Percentiles rank a stretch among this genome's conserved stretches.
Conservation (phyloP, 1,140 invertebrate genomes). For the Bradysia coprophila region DNA sequence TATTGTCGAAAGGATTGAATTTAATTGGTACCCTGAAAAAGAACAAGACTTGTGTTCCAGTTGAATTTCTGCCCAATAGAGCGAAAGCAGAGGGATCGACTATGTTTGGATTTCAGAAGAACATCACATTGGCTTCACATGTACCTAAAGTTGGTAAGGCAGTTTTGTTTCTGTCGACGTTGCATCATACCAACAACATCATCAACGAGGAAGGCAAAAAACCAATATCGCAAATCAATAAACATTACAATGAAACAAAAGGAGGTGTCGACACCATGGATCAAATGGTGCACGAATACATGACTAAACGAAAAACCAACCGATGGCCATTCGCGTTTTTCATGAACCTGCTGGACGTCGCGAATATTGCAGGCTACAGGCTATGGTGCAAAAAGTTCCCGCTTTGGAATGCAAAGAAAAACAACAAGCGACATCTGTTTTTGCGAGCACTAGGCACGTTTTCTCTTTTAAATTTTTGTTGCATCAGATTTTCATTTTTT, state of each 20-base stretch:
- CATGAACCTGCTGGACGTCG: constrained; percentile 14
- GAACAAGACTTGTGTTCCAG: constrained; percentile 10
- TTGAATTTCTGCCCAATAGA: neutral
- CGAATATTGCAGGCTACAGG: neutral
- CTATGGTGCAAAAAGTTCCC: neutral
- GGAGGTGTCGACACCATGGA: constrained; percentile 22
- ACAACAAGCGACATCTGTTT: too few species aligned
- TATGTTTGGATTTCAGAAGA: constrained; percentile 12
- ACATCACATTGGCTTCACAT: constrained; percentile 11
- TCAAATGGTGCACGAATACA: constrained; percentile 13
- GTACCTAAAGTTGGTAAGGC: constrained; percentile 10
- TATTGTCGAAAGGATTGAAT: constrained; percentile 9
- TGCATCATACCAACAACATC: constrained; percentile 7
- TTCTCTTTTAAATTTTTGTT: too few species aligned
- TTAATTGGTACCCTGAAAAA: constrained; percentile 15
- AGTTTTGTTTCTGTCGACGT: constrained; percentile 10
- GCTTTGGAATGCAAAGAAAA: neutral
- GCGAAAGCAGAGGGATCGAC: neutral
- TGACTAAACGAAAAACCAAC: constrained; percentile 7
- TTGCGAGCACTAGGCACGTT: too few species aligned
- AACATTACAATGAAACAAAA: constrained; percentile 4
- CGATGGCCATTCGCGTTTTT: constrained; percentile 15
- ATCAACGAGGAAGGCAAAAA: constrained; percentile 2
- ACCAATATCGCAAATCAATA: constrained; percentile 3
- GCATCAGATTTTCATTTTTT: too few species aligned